A percentile compares a stretch with the other conserved stretches of the same genome.
Evolutionary conservation across 2,888 invertebrate species (phyloP).

Genomic region (Leptinotarsa juncta): DNA sequence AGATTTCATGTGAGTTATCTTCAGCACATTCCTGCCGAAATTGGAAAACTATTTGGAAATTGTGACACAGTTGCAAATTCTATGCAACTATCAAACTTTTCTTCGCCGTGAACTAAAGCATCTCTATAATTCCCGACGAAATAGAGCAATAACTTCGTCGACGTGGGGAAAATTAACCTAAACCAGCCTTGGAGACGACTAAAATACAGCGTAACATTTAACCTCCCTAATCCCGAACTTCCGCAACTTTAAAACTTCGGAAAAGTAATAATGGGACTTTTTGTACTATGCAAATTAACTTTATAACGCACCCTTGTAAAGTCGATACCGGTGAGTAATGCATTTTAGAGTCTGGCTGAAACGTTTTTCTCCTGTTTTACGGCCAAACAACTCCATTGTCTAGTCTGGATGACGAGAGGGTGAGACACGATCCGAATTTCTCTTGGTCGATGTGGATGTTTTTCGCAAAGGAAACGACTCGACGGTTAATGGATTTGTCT

Average conservation of each 20-base stretch:
- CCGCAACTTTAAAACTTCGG: conserved; percentile 8
- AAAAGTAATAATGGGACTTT: conserved; percentile 11
- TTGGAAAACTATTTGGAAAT: background rate
- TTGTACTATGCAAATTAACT: conserved; percentile 11
- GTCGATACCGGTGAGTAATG: conserved; percentile 11
- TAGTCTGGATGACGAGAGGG: conserved; percentile 3
- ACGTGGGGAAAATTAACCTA: conserved; percentile 20
- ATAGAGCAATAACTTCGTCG: conserved; percentile 1
- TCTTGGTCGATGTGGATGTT: background rate
- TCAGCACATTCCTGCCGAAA: background rate
- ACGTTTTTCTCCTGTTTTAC: conserved; percentile 2
- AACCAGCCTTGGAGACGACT: conserved; percentile 11
- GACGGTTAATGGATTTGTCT: conserved; percentile 4
- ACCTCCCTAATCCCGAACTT: conserved; percentile 10
- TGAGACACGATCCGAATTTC: background rate
- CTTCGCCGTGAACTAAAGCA: background rate
- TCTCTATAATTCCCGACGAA: conserved; percentile 10
- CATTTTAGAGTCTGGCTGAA: background rate
- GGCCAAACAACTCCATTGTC: background rate
- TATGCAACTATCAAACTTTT: conserved; percentile 13
- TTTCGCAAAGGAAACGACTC: background rate
- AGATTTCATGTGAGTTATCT: background rate
- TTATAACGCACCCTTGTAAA: background rate
- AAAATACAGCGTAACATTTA: conserved; percentile 15
- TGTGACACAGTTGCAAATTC: conserved; percentile 5